Conservation (phyloP, 1,140 invertebrate species). For the Calliphora vicina region DNA sequence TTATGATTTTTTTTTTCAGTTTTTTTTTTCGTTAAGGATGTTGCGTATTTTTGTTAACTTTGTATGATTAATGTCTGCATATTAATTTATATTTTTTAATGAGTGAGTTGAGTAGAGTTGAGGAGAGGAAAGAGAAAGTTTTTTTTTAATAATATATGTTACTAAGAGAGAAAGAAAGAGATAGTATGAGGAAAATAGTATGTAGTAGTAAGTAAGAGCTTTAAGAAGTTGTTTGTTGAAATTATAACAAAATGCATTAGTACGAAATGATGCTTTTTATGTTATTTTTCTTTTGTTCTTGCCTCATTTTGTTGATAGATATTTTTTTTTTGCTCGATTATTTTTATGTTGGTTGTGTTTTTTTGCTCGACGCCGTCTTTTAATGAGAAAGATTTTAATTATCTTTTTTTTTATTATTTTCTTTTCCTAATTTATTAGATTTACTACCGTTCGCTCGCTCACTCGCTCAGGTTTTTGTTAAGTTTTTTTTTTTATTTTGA, state of each 20-base stretch:
- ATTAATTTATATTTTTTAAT: slow-evolving; percentile 36
- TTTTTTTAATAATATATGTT: too few species aligned
- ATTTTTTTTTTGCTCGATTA: neutral
- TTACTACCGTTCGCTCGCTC: slow-evolving; percentile 44
- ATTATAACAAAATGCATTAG: slow-evolving; percentile 13
- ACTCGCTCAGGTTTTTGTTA: slow-evolving; percentile 46
- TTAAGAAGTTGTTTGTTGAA: neutral
- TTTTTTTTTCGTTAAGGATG: neutral
- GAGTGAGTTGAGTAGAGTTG: neutral
- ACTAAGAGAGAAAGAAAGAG: neutral
- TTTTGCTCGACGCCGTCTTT: neutral
- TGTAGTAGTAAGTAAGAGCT: too few species aligned
- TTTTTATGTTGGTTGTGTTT: slow-evolving; percentile 20
- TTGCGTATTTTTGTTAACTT: slow-evolving; percentile 8
- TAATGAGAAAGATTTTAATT: neutral
- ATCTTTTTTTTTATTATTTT: slow-evolving; percentile 27
- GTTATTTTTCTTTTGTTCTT: slow-evolving; percentile 20
- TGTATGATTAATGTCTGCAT: slow-evolving; percentile 40
- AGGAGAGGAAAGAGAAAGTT: neutral
- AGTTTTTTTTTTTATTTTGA: slow-evolving; percentile 32
- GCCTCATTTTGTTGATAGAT: neutral
- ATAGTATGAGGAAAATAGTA: neutral
- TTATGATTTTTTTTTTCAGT: neutral
- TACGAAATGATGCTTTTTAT: slow-evolving; percentile 24
- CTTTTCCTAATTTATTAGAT: slow-evolving; percentile 17